Percentiles rank a stretch among this genome's conserved stretches.
These are phyloP conservation scores for Uropsilus gracilis DNA, from an alignment of 2,113 vertebrate species.

Conservation along the genomic window DNA sequence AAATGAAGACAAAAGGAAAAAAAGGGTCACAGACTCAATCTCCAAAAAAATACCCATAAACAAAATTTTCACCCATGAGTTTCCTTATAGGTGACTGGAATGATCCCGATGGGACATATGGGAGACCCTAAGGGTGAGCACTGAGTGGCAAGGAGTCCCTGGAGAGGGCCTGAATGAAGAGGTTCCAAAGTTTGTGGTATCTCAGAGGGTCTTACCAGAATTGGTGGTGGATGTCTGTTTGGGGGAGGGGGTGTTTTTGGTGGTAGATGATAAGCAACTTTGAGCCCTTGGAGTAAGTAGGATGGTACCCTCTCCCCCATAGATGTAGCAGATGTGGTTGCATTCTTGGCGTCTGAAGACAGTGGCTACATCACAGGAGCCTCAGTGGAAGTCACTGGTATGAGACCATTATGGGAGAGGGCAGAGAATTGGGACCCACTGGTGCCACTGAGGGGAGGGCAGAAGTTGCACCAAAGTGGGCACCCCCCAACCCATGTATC, in stretches of 20 bases:
- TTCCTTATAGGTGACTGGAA: slow-evolving; percentile 71
- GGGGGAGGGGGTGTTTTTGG: background rate
- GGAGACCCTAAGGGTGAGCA: slow-evolving; percentile 88
- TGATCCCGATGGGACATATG: slow-evolving; percentile 89
- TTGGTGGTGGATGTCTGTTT: background rate
- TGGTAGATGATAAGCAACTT: background rate
- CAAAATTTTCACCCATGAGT: background rate
- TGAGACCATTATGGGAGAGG: background rate
- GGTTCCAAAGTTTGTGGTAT: background rate
- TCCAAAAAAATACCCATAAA: background rate
- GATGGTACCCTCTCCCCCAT: background rate
- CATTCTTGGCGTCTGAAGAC: slow-evolving; percentile 93
- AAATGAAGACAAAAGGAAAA: background rate
- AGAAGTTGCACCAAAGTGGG: slow-evolving; percentile 38
- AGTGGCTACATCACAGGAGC: slow-evolving; percentile 92
- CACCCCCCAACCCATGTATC: background rate
- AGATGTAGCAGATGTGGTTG: slow-evolving; percentile 93
- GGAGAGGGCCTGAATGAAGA: background rate
- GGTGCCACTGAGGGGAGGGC: slow-evolving; percentile 30
- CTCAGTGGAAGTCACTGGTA: slow-evolving; percentile 92
- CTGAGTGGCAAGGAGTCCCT: background rate
- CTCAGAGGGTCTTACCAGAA: background rate
- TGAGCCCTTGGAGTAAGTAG: background rate
- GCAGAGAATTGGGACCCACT: slow-evolving; percentile 21
- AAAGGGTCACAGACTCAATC: background rate